Percentiles rank a stretch among this genome's conserved stretches.
Conservation (phyloP, 1,140 invertebrate genomes). For the Pristionchus pacificus region DNA sequence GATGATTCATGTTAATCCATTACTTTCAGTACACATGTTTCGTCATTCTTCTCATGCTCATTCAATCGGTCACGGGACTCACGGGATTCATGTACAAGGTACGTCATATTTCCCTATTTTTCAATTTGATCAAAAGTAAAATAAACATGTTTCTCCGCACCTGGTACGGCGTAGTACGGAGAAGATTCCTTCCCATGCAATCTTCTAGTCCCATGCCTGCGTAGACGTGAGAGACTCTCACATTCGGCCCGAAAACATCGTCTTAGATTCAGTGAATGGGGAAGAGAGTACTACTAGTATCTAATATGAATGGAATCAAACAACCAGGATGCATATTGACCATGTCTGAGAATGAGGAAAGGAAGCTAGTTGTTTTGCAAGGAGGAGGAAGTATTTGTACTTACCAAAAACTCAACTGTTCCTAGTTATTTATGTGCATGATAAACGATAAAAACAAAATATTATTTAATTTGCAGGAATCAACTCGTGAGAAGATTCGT, state of each 20-base stretch:
- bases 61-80: constrained; percentile 43
- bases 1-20: too few species aligned
- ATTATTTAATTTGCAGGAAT: constrained; percentile 10
- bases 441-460: too few species aligned
- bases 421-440: constrained; percentile 39
- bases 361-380: constrained; percentile 19
- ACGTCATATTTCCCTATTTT: too few species aligned
- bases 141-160: constrained; percentile 31
- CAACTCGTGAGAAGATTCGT: not conserved
- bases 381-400: constrained; percentile 10
- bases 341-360: constrained; percentile 23
- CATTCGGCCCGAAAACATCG: too few species aligned
- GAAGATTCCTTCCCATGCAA: not conserved
- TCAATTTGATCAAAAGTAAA: constrained; percentile 36
- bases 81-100: constrained; percentile 44
- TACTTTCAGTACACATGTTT: constrained; percentile 41
- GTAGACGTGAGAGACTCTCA: too few species aligned
- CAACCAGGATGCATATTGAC: too few species aligned
- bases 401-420: constrained; percentile 7
- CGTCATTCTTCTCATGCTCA: constrained; percentile 35
- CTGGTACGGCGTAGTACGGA: too few species aligned
- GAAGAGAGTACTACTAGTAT: too few species aligned
- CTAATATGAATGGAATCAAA: too few species aligned
- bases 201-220: too few species aligned
- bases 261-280: too few species aligned